Evolutionary conservation across 2,797 vertebrate species (phyloP).

Genomic region (Xenentodon cancila): DNA sequence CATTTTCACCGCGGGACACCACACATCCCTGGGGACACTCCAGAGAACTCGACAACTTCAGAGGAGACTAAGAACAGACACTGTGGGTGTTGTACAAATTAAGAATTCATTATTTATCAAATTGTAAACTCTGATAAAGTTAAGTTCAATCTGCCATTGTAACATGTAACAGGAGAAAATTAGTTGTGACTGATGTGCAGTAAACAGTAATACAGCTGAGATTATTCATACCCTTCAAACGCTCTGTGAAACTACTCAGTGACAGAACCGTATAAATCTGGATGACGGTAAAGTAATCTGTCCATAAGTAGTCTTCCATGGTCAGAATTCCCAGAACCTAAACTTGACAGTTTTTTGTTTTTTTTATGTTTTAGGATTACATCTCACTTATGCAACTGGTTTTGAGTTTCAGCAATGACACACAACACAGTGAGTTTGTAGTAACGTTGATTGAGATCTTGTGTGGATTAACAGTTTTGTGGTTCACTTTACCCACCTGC

Average conservation of each 20-base stretch:
- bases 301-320: background rate
- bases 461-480: background rate
- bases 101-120: background rate
- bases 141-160: background rate
- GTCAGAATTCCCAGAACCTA: too few species aligned
- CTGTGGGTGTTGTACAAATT: background rate
- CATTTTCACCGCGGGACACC: conserved; percentile 52
- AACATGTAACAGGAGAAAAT: background rate
- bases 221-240: background rate
- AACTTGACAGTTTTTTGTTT: too few species aligned
- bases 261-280: background rate
- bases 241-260: background rate
- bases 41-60: conserved; percentile 30
- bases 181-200: background rate
- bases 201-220: background rate
- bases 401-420: background rate
- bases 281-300: background rate
- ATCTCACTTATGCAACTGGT: background rate
- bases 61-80: conserved; percentile 3
- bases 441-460: conserved; percentile 3
- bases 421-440: background rate
- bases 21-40: conserved; percentile 31
- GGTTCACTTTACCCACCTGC: background rate
- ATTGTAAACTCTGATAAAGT: too few species aligned
- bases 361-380: too few species aligned